These are phyloP conservation scores for Drosophila arizonae DNA, from an alignment of 1,140 invertebrate genomes.

Conservation along the genomic window DNA sequence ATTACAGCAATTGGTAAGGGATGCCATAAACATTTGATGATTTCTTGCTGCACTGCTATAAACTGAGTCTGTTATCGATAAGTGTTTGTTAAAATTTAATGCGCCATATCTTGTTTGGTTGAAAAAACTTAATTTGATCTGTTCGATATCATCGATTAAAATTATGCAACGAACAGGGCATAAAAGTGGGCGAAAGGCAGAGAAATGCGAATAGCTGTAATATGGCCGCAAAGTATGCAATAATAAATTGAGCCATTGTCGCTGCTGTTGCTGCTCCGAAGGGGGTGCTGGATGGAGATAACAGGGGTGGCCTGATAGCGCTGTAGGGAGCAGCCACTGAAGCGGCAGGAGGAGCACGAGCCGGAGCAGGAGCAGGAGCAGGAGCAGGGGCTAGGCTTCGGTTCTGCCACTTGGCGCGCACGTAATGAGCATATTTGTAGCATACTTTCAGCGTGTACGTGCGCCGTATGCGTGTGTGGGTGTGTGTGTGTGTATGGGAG, in stretches of 20 bases:
- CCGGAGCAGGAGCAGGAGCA: neutral
- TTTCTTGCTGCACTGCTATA: no score
- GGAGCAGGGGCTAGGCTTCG: constrained; percentile 2
- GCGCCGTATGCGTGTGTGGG: constrained; percentile 34
- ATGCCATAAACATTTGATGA: no score
- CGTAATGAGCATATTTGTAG: constrained; percentile 80
- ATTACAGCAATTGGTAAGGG: no score
- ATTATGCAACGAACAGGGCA: constrained; percentile 19
- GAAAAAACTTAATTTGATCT: no score
- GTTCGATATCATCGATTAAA: constrained; percentile 1
- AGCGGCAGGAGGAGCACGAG: neutral
- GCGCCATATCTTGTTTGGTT: no score
- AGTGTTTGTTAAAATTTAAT: no score
- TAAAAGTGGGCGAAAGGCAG: neutral
- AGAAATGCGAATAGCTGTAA: constrained; percentile 38
- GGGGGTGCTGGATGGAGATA: neutral
- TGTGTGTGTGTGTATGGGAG: constrained; percentile 13
- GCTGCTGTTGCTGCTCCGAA: constrained; percentile 24
- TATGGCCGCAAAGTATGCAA: constrained; percentile 77
- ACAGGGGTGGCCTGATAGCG: no score
- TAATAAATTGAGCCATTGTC: constrained; percentile 79
- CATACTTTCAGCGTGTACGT: constrained; percentile 71
- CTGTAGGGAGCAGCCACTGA: neutral
- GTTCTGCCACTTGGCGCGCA: constrained; percentile 60
- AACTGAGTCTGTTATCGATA: no score